phyloP scores from a whole-genome alignment of 2,113 vertebrate species.

The Orthonyx spaldingii region DNA sequence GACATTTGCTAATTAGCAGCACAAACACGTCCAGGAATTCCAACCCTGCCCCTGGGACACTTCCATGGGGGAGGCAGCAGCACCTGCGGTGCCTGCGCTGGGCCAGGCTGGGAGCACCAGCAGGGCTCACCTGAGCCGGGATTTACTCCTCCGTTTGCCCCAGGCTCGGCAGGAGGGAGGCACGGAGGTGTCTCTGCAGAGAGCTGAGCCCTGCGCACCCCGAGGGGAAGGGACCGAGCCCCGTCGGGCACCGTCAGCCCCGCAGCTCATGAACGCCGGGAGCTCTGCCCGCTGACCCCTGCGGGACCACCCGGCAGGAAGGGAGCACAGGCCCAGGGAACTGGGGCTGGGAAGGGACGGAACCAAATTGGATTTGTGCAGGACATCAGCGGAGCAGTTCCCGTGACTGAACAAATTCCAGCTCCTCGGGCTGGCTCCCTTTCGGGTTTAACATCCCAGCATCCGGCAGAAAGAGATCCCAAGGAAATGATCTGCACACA shows the following conservation, averaged over 20 bases:
- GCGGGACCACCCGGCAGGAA: neutral
- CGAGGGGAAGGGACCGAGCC: neutral
- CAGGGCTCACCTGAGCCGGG: neutral
- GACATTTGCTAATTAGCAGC: neutral
- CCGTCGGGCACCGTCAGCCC: neutral
- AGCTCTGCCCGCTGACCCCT: neutral
- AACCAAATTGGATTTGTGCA: neutral
- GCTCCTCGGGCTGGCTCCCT: accelerated
- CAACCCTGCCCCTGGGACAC: accelerated
- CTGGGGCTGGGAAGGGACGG: neutral
- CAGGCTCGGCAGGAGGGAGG: neutral
- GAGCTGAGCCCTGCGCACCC: neutral
- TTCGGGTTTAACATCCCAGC: neutral
- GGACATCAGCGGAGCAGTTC: neutral
- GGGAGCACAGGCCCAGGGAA: accelerated
- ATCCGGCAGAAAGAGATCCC: neutral
- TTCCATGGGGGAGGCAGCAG: neutral
- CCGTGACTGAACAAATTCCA: accelerated
- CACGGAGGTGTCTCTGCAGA: neutral
- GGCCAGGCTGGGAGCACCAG: neutral
- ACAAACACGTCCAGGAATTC: neutral
- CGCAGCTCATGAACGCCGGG: neutral
- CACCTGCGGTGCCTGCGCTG: neutral
- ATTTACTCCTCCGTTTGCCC: neutral
- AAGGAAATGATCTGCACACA: neutral